Evolutionary conservation across 2,797 vertebrate genomes (phyloP).

Genomic region (Siniperca undulata): DNA sequence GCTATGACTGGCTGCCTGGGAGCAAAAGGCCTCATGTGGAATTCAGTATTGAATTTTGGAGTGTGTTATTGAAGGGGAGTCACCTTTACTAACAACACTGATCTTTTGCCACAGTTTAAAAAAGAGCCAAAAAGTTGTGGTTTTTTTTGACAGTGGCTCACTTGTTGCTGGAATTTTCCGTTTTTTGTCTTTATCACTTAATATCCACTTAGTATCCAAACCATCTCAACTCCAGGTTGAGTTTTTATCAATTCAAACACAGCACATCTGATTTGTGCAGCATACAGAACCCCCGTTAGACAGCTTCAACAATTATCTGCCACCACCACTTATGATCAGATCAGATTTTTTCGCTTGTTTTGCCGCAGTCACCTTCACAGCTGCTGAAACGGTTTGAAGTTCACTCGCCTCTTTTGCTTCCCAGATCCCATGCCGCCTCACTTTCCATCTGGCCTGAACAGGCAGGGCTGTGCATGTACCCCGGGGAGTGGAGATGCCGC

Average conservation of each 20-base stretch:
- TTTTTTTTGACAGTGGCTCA: slow-evolving; percentile 9
- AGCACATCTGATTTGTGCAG: slow-evolving; percentile 20
- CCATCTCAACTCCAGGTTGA: background rate
- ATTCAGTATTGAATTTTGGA: slow-evolving; percentile 16
- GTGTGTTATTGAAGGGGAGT: slow-evolving; percentile 9
- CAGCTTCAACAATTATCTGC: slow-evolving; percentile 51
- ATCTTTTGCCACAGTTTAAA: background rate
- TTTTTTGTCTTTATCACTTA: slow-evolving; percentile 26
- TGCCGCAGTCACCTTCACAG: slow-evolving; percentile 72
- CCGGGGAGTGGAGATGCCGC: slow-evolving; percentile 40
- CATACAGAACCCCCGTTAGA: slow-evolving; percentile 1
- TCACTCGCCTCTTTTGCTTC: slow-evolving; percentile 31
- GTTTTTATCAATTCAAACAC: slow-evolving; percentile 22
- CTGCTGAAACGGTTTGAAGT: slow-evolving; percentile 49
- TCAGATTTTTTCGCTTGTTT: slow-evolving; percentile 36
- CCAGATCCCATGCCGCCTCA: slow-evolving; percentile 23
- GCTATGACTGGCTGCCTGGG: slow-evolving; percentile 1
- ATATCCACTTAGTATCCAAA: slow-evolving; percentile 27
- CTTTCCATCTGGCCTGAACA: slow-evolving; percentile 49
- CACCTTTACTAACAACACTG: slow-evolving; percentile 24
- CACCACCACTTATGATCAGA: slow-evolving; percentile 37
- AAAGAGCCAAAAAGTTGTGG: background rate
- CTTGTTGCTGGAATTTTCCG: background rate
- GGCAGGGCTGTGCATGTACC: slow-evolving; percentile 18
- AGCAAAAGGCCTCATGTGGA: slow-evolving; percentile 19